phyloP scores from a whole-genome alignment of 2,888 invertebrate genomes.

The Ichneumoninae sp. region DNA sequence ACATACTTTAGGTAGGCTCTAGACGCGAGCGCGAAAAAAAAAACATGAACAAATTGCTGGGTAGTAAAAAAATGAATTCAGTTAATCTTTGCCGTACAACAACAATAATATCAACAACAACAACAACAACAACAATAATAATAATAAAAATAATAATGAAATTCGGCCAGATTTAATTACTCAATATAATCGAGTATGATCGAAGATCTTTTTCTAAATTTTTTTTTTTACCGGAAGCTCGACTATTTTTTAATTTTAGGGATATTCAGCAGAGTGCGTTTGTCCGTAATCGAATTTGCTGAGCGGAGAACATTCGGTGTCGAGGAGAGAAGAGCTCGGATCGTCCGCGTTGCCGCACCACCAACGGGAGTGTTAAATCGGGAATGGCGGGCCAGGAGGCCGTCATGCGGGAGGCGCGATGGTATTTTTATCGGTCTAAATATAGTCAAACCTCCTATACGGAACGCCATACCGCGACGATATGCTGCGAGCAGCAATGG shows the following conservation, averaged over 20 bases:
- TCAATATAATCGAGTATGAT: not conserved
- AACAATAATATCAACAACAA: too few relatives aligned
- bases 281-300: not conserved
- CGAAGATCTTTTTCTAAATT: not conserved
- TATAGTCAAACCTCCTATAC: constrained; percentile 82
- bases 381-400: constrained; percentile 83
- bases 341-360: constrained; percentile 43
- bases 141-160: not conserved
- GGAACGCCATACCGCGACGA: constrained; percentile 78
- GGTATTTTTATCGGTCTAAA: constrained; percentile 84
- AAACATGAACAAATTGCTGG: too few relatives aligned
- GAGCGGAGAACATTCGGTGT: constrained; percentile 29
- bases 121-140: too few relatives aligned
- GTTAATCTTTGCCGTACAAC: too few relatives aligned
- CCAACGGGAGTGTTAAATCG: constrained; percentile 76
- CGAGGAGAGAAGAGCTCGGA: constrained; percentile 30
- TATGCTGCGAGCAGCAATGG: constrained; percentile 53
- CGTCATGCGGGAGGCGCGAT: constrained; percentile 83
- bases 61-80: too few relatives aligned
- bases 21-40: too few relatives aligned
- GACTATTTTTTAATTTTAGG: not conserved
- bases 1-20: too few relatives aligned
- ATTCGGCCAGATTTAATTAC: not conserved
- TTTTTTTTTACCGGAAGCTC: not conserved
- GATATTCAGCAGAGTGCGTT: not conserved